These are phyloP conservation scores for Drosophila dives DNA, from an alignment of 2,888 invertebrate species.

Conservation along the genomic window DNA sequence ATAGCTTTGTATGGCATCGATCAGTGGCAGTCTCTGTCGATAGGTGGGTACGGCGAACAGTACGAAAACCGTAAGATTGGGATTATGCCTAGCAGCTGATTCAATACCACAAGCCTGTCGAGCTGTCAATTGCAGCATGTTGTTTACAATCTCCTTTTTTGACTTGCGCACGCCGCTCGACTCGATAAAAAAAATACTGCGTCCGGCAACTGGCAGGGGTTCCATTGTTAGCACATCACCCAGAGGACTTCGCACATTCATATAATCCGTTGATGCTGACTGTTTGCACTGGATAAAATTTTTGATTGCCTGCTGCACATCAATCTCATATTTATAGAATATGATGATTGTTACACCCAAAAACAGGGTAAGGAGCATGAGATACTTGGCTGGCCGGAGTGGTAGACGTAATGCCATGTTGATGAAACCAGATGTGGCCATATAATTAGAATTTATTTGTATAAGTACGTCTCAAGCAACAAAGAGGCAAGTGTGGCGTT, in stretches of 20 bases:
- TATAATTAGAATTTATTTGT: not conserved
- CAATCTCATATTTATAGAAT: slow-evolving; percentile 42
- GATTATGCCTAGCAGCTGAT: slow-evolving; percentile 81
- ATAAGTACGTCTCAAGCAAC: too few species aligned
- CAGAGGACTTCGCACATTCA: slow-evolving; percentile 36
- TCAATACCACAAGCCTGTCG: slow-evolving; percentile 83
- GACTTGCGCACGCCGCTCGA: slow-evolving; percentile 74
- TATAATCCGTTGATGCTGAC: not conserved
- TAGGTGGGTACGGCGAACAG: slow-evolving; percentile 81
- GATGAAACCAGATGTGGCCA: not conserved
- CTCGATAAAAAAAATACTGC: slow-evolving; percentile 84
- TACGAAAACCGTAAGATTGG: slow-evolving; percentile 77
- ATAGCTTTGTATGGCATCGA: slow-evolving; percentile 75
- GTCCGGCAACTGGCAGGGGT: slow-evolving; percentile 75
- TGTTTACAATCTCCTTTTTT: slow-evolving; percentile 7
- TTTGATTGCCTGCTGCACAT: slow-evolving; percentile 61
- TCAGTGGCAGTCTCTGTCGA: slow-evolving; percentile 52
- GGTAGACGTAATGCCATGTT: slow-evolving; percentile 48
- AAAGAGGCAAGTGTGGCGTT: not conserved
- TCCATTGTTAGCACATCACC: slow-evolving; percentile 79
- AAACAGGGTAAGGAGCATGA: slow-evolving; percentile 50
- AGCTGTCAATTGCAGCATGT: slow-evolving; percentile 68
- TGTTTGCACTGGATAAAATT: slow-evolving; percentile 55
- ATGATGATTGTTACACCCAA: slow-evolving; percentile 49
- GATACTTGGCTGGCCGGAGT: slow-evolving; percentile 30